These are phyloP conservation scores for Machimus rusticus DNA, from an alignment of 2,888 invertebrate genomes.

Conservation along the genomic window DNA sequence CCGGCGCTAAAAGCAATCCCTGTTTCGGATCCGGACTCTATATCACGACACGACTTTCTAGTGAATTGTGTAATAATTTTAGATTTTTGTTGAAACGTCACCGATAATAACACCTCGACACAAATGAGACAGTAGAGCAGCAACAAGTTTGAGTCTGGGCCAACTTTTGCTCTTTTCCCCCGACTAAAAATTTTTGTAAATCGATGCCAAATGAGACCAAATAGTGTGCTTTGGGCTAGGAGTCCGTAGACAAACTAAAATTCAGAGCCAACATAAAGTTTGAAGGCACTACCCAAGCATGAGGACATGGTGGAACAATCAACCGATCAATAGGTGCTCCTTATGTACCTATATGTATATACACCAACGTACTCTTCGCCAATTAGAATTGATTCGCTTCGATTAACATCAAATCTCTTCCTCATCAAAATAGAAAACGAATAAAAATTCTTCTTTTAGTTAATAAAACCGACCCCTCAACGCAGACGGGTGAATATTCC, in stretches of 20 bases:
- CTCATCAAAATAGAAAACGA: not conserved
- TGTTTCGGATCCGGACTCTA: not conserved
- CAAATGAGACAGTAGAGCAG: not conserved
- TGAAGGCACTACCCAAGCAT: not conserved
- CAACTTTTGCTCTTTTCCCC: not conserved
- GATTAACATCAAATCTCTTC: not conserved
- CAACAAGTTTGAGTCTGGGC: conserved; percentile 13
- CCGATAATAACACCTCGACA: not conserved
- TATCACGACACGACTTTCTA: not conserved
- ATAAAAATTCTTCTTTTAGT: not conserved
- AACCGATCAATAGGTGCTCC: not conserved
- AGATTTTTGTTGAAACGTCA: not conserved
- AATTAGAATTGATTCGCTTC: not conserved
- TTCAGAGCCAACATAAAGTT: not conserved
- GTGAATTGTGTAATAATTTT: not conserved
- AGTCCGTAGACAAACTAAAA: not conserved
- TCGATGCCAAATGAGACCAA: not conserved
- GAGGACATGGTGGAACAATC: not conserved
- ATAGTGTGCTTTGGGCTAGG: not conserved
- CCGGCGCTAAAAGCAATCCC: not conserved
- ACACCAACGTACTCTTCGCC: not conserved
- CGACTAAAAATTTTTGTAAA: not conserved
- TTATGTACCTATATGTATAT: not conserved
- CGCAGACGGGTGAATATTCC: not conserved
- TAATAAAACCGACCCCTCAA: not conserved